Evolutionary conservation across 2,113 vertebrate genomes (phyloP).

Genomic region (Gila orcuttii): DNA sequence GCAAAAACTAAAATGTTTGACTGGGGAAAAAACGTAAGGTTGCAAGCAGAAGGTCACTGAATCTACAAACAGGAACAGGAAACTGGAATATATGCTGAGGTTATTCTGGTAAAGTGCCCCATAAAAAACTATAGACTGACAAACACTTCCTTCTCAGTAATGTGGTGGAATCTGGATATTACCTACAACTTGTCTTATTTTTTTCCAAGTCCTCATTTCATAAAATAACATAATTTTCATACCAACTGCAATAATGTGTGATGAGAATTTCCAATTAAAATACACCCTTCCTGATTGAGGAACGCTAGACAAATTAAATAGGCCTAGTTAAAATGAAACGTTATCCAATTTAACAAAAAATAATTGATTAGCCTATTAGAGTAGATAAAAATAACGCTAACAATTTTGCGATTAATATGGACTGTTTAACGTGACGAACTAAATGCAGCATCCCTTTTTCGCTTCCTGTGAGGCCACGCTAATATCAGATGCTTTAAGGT

Average conservation of each 20-base stretch:
- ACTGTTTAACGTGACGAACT: background rate
- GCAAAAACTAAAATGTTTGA: background rate
- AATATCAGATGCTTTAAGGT: background rate
- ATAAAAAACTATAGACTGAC: slow-evolving; percentile 1
- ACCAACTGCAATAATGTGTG: background rate
- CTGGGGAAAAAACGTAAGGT: background rate
- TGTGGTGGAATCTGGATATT: background rate
- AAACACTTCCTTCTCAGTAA: background rate
- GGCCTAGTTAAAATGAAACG: background rate
- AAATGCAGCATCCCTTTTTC: background rate
- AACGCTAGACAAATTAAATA: background rate
- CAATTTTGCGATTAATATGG: background rate
- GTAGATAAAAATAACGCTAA: background rate
- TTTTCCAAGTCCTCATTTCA: background rate
- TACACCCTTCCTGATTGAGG: background rate
- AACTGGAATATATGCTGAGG: slow-evolving; percentile 16
- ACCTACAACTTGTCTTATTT: background rate
- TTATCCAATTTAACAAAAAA: background rate
- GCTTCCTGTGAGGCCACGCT: background rate
- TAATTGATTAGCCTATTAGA: background rate
- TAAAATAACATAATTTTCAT: background rate
- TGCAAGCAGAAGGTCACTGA: background rate
- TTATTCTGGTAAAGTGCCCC: slow-evolving; percentile 18
- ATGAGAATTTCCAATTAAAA: background rate
- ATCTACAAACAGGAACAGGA: slow-evolving; percentile 52